A percentile compares a stretch with the other conserved stretches of the same genome.
Evolutionary conservation across 92 coral and sea anemone species (phyloP).

Genomic region (Micromussa lordhowensis): DNA sequence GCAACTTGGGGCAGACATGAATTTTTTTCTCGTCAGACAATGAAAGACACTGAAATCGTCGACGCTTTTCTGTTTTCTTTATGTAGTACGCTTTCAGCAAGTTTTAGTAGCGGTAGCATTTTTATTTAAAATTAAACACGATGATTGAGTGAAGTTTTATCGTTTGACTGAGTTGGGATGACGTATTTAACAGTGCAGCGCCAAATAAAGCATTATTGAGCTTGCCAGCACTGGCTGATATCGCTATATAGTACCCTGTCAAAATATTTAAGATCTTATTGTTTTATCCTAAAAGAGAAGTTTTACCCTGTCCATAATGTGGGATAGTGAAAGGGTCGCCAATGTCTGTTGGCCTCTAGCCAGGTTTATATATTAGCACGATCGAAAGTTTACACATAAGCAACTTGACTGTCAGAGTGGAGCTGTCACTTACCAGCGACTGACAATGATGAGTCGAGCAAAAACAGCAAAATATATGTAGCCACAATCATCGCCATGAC

Average conservation of each 20-base stretch:
- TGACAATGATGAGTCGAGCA: constrained; percentile 7
- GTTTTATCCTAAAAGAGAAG: not conserved
- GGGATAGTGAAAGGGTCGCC: not conserved
- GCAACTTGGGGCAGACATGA: not conserved
- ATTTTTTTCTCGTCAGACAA: not conserved
- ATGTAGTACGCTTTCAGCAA: not conserved
- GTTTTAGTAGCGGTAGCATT: no score
- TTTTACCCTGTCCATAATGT: not conserved
- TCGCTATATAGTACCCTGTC: not conserved
- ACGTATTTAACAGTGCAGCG: not conserved
- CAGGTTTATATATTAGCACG: not conserved
- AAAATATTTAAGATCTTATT: not conserved
- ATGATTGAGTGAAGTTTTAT: not conserved
- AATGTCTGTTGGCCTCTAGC: not conserved
- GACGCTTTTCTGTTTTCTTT: not conserved
- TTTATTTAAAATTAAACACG: no score
- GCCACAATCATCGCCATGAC: constrained; percentile 9
- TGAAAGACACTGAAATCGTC: not conserved
- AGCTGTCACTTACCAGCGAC: constrained; percentile 28
- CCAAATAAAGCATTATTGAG: not conserved
- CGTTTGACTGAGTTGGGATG: not conserved
- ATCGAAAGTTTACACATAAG: not conserved
- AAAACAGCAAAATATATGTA: constrained; percentile 13
- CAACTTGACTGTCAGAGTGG: not conserved
- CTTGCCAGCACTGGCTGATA: not conserved